Evolutionary conservation across 2,797 vertebrate genomes (phyloP).

Genomic region (Oophaga sylvatica): DNA sequence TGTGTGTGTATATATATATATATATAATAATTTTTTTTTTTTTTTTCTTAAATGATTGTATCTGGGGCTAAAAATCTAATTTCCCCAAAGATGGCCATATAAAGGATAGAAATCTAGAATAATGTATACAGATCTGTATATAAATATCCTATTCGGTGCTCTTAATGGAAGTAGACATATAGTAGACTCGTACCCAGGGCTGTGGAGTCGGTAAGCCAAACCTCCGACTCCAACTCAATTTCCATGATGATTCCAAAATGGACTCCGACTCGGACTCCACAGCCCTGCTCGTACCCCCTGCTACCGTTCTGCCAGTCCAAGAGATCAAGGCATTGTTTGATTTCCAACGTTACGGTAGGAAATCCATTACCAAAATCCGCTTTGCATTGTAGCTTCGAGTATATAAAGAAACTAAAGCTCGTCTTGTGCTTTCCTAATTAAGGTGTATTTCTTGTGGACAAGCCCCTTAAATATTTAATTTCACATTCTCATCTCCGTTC

Average conservation of each 20-base stretch:
- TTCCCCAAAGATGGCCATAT: no score
- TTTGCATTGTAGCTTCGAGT: neutral
- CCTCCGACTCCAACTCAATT: no score
- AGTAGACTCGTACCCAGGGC: no score
- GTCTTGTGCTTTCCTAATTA: neutral
- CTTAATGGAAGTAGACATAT: neutral
- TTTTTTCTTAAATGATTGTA: no score
- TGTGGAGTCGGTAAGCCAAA: no score
- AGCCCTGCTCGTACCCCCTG: no score
- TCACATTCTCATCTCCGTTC: neutral
- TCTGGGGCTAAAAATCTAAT: no score
- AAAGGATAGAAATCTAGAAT: neutral
- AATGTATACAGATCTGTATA: neutral
- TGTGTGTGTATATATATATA: no score
- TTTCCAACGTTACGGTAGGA: neutral
- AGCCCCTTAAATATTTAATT: constrained; percentile 20
- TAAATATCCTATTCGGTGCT: neutral
- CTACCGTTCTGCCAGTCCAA: neutral
- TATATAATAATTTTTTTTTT: no score
- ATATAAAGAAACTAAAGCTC: neutral
- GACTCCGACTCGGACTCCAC: no score
- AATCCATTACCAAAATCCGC: neutral
- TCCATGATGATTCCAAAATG: no score
- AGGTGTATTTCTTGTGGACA: neutral
- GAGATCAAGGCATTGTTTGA: neutral